Percentiles rank a stretch among this genome's conserved stretches.
phyloP scores from a whole-genome alignment of 1,140 invertebrate species.

The Acyrthosiphon pisum region DNA sequence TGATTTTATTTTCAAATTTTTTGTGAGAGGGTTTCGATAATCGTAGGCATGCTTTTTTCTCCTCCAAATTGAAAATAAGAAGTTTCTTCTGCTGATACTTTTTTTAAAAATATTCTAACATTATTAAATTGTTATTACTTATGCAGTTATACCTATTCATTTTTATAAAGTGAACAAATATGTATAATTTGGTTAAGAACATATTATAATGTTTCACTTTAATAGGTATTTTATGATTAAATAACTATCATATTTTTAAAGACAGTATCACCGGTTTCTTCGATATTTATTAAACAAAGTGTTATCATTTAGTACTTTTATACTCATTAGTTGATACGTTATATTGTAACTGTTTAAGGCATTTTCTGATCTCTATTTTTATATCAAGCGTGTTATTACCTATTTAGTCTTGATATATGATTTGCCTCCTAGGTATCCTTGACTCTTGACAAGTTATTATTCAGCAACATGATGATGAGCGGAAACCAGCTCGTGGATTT shows the following conservation, averaged over 20 bases:
- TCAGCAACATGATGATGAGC: neutral
- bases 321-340: neutral
- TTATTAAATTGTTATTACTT: neutral
- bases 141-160: neutral
- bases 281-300: neutral
- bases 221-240: neutral
- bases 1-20: neutral
- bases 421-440: neutral
- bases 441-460: neutral
- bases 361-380: constrained; percentile 4
- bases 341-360: neutral
- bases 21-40: neutral
- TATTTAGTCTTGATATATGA: neutral
- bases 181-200: neutral
- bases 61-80: neutral
- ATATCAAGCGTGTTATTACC: neutral
- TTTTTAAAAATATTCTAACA: neutral
- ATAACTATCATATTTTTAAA: neutral
- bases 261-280: neutral
- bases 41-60: neutral
- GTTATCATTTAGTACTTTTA: neutral
- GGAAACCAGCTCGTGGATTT: neutral
- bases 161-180: neutral
- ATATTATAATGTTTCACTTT: constrained; percentile 13
- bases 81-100: neutral